Conservation (phyloP, 1,140 invertebrate species). For the Amyelois transitella region DNA sequence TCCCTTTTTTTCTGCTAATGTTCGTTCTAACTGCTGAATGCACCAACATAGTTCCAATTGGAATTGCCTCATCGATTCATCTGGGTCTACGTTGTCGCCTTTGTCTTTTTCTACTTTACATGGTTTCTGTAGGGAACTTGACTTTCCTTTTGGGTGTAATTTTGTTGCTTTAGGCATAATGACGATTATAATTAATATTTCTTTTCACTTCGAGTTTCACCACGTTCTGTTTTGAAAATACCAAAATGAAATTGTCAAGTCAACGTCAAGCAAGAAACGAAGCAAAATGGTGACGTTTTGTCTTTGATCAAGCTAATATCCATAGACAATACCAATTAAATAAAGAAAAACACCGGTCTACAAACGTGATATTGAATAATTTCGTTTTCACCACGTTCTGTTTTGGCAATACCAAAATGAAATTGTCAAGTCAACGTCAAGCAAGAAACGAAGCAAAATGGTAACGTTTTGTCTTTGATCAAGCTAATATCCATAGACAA, state of each 20-base stretch:
- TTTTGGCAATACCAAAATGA: conserved; percentile 7
- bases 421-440: neutral
- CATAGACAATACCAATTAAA: neutral
- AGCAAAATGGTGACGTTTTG: neutral
- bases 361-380: too few relatives aligned
- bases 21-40: conserved; percentile 80
- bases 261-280: neutral
- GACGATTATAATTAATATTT: neutral
- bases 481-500: neutral
- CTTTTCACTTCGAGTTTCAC: neutral
- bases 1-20: conserved; percentile 76
- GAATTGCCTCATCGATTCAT: conserved; percentile 79
- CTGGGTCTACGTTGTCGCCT: conserved; percentile 36
- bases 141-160: conserved; percentile 55
- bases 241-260: neutral
- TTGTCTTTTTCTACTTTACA: conserved; percentile 45
- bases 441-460: neutral
- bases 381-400: conserved; percentile 23
- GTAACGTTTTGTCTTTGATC: neutral
- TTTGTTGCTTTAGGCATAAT: conserved; percentile 68
- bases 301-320: neutral
- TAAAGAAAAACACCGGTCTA: too few relatives aligned
- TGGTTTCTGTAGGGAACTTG: conserved; percentile 52
- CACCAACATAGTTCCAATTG: conserved; percentile 85
- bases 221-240: conserved; percentile 22